Conservation (phyloP, 2,797 vertebrate genomes). For the Neosilurus mollespiculum region DNA sequence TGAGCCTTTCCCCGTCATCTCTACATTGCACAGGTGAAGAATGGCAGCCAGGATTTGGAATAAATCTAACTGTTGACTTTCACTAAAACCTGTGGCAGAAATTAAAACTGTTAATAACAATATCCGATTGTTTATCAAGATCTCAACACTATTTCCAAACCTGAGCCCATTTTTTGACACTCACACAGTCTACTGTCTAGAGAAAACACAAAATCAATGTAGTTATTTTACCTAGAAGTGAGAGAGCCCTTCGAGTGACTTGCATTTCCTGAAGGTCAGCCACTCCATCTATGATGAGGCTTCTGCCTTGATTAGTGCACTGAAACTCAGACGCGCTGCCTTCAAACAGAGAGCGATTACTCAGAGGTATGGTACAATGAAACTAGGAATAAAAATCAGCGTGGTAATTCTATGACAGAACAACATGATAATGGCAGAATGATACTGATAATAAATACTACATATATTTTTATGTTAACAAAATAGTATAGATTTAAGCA, state of each 20-base stretch:
- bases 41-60: constrained; percentile 90
- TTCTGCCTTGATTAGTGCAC: constrained; percentile 89
- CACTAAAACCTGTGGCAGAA: constrained; percentile 79
- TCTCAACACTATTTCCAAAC: not conserved
- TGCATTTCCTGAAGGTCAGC: constrained; percentile 87
- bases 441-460: not conserved
- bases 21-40: constrained; percentile 94
- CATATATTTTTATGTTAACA: not conserved
- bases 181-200: not conserved
- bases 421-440: not conserved
- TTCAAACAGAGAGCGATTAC: constrained; percentile 59
- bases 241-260: constrained; percentile 86
- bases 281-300: constrained; percentile 84
- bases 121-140: not conserved
- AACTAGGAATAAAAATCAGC: not conserved
- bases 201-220: not conserved
- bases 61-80: constrained; percentile 87
- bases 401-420: not conserved
- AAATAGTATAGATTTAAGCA: too few relatives aligned
- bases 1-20: constrained; percentile 80
- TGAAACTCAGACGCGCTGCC: constrained; percentile 84
- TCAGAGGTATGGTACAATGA: not conserved
- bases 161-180: not conserved
- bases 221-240: constrained; percentile 82
- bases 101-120: not conserved